Conservation (phyloP, 2,113 vertebrate genomes). For the Amblyopsis rosae region DNA sequence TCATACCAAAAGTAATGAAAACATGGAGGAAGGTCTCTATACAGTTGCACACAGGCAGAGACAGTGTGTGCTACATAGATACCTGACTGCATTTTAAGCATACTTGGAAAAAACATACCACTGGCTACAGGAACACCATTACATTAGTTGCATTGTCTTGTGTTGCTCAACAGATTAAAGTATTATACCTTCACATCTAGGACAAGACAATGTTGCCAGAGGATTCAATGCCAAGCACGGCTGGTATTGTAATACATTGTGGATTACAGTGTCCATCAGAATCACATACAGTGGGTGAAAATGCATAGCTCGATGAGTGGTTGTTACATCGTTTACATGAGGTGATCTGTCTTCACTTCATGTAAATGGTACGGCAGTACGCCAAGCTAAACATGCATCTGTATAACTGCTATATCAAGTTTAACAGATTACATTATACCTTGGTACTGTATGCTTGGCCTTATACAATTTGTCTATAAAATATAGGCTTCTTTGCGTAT, state of each 20-base stretch:
- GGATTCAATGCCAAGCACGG: too few species aligned
- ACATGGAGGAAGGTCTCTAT: neutral
- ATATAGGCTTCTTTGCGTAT: neutral
- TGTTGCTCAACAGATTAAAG: neutral
- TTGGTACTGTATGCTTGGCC: conserved; percentile 22
- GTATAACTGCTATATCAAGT: neutral
- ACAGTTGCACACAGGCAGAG: neutral
- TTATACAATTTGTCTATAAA: neutral
- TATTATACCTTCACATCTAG: too few species aligned
- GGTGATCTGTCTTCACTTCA: conserved; percentile 35
- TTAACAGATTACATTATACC: conserved; percentile 22
- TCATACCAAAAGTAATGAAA: neutral
- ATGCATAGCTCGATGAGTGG: conserved; percentile 16
- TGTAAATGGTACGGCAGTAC: neutral
- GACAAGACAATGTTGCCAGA: too few species aligned
- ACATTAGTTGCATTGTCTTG: neutral
- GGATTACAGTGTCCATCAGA: conserved; percentile 4
- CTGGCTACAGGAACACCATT: neutral
- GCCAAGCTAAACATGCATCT: conserved; percentile 41
- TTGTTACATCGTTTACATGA: conserved; percentile 21
- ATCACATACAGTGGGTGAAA: conserved; percentile 6
- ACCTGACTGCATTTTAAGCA: neutral
- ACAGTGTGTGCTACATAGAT: too few species aligned
- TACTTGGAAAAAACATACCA: too few species aligned
- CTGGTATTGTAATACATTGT: neutral